Evolutionary conservation across 2,888 invertebrate genomes (phyloP), one percentile per base, ranked within the genome.

Genomic region (Elmis aenea): DNA sequence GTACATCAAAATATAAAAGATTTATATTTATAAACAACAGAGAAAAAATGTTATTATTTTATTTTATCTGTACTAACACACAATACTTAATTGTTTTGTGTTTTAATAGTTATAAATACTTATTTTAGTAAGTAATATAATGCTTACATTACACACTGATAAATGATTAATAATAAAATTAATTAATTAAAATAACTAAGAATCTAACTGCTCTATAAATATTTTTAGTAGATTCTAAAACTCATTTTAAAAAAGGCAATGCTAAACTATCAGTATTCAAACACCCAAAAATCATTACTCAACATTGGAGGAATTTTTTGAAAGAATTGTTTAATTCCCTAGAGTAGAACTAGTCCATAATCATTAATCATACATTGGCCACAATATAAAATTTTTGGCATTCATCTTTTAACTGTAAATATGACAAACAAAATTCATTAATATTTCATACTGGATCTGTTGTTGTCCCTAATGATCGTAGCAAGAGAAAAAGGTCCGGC

Each of bases 401-500:
- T 51, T 51, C 46, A 52, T 50, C 50, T 51, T 38, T 38, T 36
- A 40, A 58, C 55, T 55, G 52, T 59, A 62, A 62, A 62, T 54
- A 64, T 58, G 59, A 61, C 65, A 62, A 62, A 62, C 57, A 60
- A 64, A 62, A 65, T 66, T 66, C 64, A 67, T 67, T 68, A 67
- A 73, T 73, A 72, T 72, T 68, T 72, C 69, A 69, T 68, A 67
- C 66, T 69, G 64, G 63, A 55, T 57, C 58, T 56, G 60, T 64
- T 66, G 63, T 64, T 37, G 37, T 13, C 45, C 33, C 31, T 46
- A 49, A 49, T 49, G 46, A 45, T 49, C 30, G 30, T 40, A 37
- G 41, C 39, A 46, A 39, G 15, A 28, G 35, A 23, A 36, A 30
- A 39, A n/a, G n/a, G n/a, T n/a, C n/a, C n/a, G n/a, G n/a, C n/a